These are phyloP conservation scores for Ditylenchus dipsaci DNA, from an alignment of 1,140 invertebrate genomes.

Conservation along the genomic window DNA sequence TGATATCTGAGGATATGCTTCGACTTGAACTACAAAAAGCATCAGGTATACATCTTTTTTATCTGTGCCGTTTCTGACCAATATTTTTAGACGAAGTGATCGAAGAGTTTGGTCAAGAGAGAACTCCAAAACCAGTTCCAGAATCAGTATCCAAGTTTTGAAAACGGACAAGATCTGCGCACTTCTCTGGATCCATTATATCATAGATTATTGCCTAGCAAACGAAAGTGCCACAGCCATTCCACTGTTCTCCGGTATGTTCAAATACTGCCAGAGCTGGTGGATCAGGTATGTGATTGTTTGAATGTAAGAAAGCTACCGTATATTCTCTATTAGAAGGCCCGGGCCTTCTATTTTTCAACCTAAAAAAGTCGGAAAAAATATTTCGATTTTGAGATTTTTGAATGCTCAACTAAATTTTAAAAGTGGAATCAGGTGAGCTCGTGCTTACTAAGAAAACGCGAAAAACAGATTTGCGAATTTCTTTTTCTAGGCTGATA, in stretches of 20 bases:
- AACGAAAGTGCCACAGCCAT: conserved; percentile 1
- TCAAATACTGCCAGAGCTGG: conserved; percentile 6
- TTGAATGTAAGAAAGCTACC: too few relatives aligned
- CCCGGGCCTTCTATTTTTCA: too few relatives aligned
- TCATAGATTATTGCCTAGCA: conserved; percentile 12
- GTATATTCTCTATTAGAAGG: too few relatives aligned
- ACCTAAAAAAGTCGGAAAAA: too few relatives aligned
- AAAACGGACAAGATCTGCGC: conserved; percentile 7
- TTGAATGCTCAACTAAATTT: too few relatives aligned
- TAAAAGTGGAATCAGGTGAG: too few relatives aligned
- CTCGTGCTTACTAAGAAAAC: too few relatives aligned
- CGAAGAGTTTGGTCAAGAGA: conserved; percentile 9
- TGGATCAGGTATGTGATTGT: neutral
- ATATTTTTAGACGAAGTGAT: conserved; percentile 11
- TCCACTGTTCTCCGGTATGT: conserved; percentile 3
- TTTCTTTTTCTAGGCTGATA: too few relatives aligned
- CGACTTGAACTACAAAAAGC: conserved; percentile 31
- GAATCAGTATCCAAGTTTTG: conserved; percentile 8
- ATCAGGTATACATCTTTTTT: conserved; percentile 2
- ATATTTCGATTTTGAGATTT: too few relatives aligned
- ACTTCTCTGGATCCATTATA: conserved; percentile 24
- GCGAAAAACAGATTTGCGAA: too few relatives aligned
- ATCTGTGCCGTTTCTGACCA: neutral
- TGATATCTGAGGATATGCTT: conserved; percentile 30
- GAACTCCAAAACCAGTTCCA: neutral